These are phyloP conservation scores for Cryptocephalus moraei DNA, from an alignment of 2,888 invertebrate genomes.

Conservation along the genomic window DNA sequence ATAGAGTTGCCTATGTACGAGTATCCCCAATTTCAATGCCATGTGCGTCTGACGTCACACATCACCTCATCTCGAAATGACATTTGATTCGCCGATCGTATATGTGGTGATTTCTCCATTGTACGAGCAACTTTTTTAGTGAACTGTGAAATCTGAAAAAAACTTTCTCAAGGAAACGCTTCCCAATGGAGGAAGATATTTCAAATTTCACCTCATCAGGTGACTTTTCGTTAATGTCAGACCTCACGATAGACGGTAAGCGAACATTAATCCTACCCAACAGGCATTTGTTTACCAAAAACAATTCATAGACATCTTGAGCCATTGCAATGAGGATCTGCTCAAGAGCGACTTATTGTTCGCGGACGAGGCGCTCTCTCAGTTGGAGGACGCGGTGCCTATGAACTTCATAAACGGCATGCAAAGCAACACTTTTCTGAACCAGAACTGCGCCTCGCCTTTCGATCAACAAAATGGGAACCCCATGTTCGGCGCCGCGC, in stretches of 20 bases:
- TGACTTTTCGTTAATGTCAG: constrained; percentile 52
- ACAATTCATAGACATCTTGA: constrained; percentile 45
- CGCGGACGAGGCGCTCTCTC: constrained; percentile 41
- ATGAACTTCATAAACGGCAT: constrained; percentile 41
- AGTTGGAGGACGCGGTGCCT: constrained; percentile 39
- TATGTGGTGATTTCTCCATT: constrained; percentile 31
- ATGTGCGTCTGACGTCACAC: constrained; percentile 38
- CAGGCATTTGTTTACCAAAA: not conserved
- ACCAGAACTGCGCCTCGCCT: constrained; percentile 20
- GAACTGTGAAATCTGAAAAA: constrained; percentile 3
- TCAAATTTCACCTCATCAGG: constrained; percentile 35
- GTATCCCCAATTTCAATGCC: no score
- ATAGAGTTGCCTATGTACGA: no score
- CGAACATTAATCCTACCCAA: constrained; percentile 23
- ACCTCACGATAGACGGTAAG: constrained; percentile 62
- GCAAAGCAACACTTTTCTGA: constrained; percentile 21
- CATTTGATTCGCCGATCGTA: constrained; percentile 46
- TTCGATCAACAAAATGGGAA: not conserved
- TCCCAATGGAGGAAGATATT: constrained; percentile 32
- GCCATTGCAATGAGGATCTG: constrained; percentile 57
- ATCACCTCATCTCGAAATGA: constrained; percentile 48
- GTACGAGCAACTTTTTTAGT: constrained; percentile 1
- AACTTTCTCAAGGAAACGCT: not conserved
- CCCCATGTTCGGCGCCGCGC: constrained; percentile 11
- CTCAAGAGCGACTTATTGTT: constrained; percentile 44